Evolutionary conservation across 1,140 invertebrate genomes (phyloP).

Genomic region (Lordiphosa mommai): DNA sequence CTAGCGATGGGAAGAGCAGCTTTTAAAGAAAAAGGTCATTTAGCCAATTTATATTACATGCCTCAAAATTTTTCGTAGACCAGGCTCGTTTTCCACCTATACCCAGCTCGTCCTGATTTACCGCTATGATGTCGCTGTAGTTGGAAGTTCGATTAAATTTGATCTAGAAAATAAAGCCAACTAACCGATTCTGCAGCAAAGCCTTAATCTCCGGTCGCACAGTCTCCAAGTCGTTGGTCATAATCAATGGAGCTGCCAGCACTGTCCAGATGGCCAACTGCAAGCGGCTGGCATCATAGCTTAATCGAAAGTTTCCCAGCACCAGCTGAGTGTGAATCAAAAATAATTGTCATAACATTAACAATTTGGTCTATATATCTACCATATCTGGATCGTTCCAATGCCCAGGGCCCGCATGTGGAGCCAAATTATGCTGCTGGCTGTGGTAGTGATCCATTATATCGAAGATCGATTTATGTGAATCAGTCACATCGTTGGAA

Average conservation of each 20-base stretch:
- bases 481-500: slow-evolving; percentile 95
- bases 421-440: slow-evolving; percentile 91
- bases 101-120: slow-evolving; percentile 90
- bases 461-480: slow-evolving; percentile 91
- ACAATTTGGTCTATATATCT: slow-evolving; percentile 4
- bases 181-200: slow-evolving; percentile 89
- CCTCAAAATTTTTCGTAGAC: slow-evolving; percentile 3
- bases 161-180: no score
- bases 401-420: slow-evolving; percentile 94
- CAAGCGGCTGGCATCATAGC: slow-evolving; percentile 95
- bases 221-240: slow-evolving; percentile 96
- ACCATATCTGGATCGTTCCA: slow-evolving; percentile 99
- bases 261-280: slow-evolving; percentile 99
- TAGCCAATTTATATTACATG: neutral
- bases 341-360: no score
- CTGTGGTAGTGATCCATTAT: slow-evolving; percentile 96
- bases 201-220: slow-evolving; percentile 94
- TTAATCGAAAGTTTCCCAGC: slow-evolving; percentile 96
- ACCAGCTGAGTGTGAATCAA: slow-evolving; percentile 85
- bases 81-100: slow-evolving; percentile 14
- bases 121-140: slow-evolving; percentile 93
- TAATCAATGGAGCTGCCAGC: slow-evolving; percentile 95
- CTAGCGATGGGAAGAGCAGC: slow-evolving; percentile 4
- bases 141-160: neutral
- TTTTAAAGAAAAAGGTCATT: neutral